These are phyloP conservation scores for Ceratitis capitata DNA, from an alignment of 1,140 invertebrate genomes.

Conservation along the genomic window DNA sequence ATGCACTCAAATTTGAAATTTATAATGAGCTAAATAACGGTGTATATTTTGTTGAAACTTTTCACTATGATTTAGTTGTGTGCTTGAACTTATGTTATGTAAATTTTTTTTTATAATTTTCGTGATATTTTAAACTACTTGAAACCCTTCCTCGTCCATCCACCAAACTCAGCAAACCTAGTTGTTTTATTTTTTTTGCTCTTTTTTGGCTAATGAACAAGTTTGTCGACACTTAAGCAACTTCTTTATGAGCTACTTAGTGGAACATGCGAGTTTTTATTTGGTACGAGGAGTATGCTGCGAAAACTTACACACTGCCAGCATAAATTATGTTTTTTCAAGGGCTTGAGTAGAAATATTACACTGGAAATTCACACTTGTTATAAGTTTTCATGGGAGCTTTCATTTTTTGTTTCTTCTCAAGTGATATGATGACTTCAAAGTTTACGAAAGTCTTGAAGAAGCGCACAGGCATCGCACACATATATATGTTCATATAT, in stretches of 20 bases:
- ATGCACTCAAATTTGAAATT: background rate
- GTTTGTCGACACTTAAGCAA: background rate
- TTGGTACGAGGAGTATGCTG: too few relatives aligned
- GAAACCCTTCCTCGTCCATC: background rate
- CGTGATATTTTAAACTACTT: background rate
- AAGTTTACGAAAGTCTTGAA: too few relatives aligned
- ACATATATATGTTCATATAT: too few relatives aligned
- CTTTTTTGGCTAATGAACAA: background rate
- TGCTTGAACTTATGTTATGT: background rate
- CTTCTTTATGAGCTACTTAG: background rate
- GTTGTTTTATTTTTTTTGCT: background rate
- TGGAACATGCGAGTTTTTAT: background rate
- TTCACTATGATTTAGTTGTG: background rate
- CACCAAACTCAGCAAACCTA: background rate
- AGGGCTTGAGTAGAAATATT: background rate
- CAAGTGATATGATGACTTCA: background rate
- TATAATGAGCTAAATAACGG: slow-evolving; percentile 21
- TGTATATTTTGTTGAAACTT: background rate
- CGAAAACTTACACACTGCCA: too few relatives aligned
- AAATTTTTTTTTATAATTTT: too few relatives aligned
- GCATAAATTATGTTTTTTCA: background rate
- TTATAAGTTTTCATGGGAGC: background rate
- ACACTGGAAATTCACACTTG: background rate
- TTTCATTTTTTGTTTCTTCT: background rate
- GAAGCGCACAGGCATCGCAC: too few relatives aligned